phyloP scores from a whole-genome alignment of 2,888 invertebrate genomes.

The Papilio demoleus region DNA sequence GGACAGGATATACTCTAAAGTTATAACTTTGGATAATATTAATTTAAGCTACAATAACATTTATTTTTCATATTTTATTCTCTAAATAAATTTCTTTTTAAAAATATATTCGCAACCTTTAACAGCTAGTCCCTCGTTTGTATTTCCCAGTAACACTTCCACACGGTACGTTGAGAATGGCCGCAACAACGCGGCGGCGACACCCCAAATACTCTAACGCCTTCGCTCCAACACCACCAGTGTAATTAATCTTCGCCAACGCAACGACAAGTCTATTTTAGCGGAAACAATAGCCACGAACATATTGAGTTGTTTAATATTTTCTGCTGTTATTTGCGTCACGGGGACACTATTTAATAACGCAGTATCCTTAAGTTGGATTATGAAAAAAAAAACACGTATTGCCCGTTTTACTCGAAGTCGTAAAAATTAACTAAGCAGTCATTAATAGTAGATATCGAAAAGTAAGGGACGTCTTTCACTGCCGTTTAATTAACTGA shows the following conservation, averaged over 20 bases:
- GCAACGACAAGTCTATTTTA: slow-evolving; percentile 51
- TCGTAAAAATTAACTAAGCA: too few species aligned
- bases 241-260: slow-evolving; percentile 52
- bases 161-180: slow-evolving; percentile 56
- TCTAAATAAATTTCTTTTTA: too few species aligned
- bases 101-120: too few species aligned
- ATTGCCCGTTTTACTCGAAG: too few species aligned
- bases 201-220: slow-evolving; percentile 46
- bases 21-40: too few species aligned
- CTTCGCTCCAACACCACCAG: slow-evolving; percentile 45
- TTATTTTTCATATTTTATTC: too few species aligned
- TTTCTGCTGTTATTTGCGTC: neutral
- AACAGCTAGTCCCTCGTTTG: slow-evolving; percentile 39
- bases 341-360: neutral
- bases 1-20: too few species aligned
- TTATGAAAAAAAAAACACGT: neutral
- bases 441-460: too few species aligned
- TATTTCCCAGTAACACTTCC: slow-evolving; percentile 38
- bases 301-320: slow-evolving; percentile 26
- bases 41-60: too few species aligned
- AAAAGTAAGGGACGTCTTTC: too few species aligned
- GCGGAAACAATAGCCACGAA: slow-evolving; percentile 44
- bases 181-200: slow-evolving; percentile 64
- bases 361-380: neutral
- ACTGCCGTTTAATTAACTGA: too few species aligned